Percentiles rank a stretch among this genome's conserved stretches.
Conservation (phyloP, 37 sponge, comb jelly and placozoan species). For the Halisarca cf. caerulea region DNA sequence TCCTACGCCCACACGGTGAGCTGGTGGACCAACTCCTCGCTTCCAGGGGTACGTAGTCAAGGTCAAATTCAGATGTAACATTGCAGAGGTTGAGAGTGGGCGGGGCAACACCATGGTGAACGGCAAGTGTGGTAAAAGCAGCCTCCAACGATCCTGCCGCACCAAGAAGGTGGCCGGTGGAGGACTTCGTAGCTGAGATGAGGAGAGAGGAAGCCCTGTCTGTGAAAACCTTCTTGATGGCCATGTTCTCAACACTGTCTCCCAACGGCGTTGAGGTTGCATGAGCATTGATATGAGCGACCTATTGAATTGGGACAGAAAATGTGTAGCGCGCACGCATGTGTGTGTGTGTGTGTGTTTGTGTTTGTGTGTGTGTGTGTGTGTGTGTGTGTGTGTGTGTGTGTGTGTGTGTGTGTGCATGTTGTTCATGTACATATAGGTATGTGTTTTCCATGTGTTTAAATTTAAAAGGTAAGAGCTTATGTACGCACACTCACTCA, state of each 20-base stretch:
- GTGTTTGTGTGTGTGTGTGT: no score
- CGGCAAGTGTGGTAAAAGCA: constrained; percentile 69
- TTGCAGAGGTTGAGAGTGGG: constrained; percentile 83
- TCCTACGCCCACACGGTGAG: background rate
- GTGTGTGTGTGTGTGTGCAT: no score
- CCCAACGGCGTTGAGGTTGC: constrained; percentile 97
- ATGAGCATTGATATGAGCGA: constrained; percentile 90
- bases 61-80: constrained; percentile 49
- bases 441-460: no score
- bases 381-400: no score
- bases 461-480: no score
- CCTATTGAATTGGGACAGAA: background rate
- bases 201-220: constrained; percentile 45
- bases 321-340: no score
- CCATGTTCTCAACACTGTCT: constrained; percentile 59
- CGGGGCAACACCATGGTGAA: constrained; percentile 65
- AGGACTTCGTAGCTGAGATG: constrained; percentile 75
- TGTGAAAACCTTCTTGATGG: constrained; percentile 67
- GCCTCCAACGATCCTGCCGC: constrained; percentile 92
- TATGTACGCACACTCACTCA: no score
- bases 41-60: constrained; percentile 58
- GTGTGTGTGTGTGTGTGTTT: no score
- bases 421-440: no score
- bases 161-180: constrained; percentile 85
- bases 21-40: constrained; percentile 36